Percentiles rank a stretch among this genome's conserved stretches.
These are phyloP conservation scores for Alexandromys fortis DNA, from an alignment of 2,113 vertebrate species.

Conservation along the genomic window DNA sequence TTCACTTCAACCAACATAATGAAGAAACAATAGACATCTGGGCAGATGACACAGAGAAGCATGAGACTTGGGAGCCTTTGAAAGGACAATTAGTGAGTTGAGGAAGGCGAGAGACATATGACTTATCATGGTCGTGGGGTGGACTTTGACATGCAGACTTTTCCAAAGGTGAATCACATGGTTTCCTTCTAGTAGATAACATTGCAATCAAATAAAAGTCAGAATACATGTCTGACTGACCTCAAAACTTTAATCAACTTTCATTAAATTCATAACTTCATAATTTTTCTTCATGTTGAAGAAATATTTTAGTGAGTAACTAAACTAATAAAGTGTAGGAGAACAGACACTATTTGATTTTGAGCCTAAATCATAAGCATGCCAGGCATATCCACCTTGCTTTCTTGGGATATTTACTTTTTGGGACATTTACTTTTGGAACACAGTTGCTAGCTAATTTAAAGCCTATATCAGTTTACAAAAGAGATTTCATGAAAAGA, in stretches of 20 bases:
- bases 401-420: background rate
- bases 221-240: background rate
- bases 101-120: background rate
- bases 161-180: background rate
- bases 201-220: background rate
- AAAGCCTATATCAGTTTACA: background rate
- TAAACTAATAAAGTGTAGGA: background rate
- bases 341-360: background rate
- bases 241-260: background rate
- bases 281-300: background rate
- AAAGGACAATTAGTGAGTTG: background rate
- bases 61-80: background rate
- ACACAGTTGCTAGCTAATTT: background rate
- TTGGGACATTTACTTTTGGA: background rate
- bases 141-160: background rate
- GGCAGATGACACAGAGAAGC: background rate
- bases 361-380: constrained; percentile 2
- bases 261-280: background rate
- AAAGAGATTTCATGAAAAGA: background rate
- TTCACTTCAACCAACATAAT: background rate
- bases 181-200: background rate
- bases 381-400: background rate
- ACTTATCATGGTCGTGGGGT: background rate
- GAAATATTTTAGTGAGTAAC: background rate
- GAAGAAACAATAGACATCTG: background rate